Percentiles rank a stretch among this genome's conserved stretches.
phyloP scores from a whole-genome alignment of 1,140 invertebrate species.

The Phocides pigmalion region DNA sequence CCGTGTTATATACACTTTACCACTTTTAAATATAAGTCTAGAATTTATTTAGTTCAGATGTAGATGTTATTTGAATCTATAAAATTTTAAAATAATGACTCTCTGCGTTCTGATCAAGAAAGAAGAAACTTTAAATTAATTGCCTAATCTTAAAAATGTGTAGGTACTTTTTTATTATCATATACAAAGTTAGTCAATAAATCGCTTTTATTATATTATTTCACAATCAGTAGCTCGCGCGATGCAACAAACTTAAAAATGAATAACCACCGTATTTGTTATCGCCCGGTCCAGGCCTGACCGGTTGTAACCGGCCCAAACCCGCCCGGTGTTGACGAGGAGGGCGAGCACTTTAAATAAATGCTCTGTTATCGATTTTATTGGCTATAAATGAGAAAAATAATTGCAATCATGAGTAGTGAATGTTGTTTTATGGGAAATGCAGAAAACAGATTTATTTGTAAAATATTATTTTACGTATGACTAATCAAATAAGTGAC shows the following conservation, averaged over 20 bases:
- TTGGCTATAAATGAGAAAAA: slow-evolving; percentile 21
- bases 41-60: too few species aligned
- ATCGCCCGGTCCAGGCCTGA: slow-evolving; percentile 9
- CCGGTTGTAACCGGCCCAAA: background rate
- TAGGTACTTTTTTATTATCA: too few species aligned
- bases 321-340: slow-evolving; percentile 1
- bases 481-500: too few species aligned
- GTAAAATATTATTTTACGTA: background rate
- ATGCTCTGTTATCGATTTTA: slow-evolving; percentile 15
- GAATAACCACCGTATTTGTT: slow-evolving; percentile 20
- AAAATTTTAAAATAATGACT: too few species aligned
- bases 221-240: slow-evolving; percentile 16
- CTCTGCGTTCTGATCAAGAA: too few species aligned
- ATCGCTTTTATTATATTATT: background rate
- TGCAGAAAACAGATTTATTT: background rate
- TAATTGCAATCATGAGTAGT: slow-evolving; percentile 8
- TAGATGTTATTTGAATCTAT: too few species aligned
- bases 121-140: background rate
- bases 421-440: slow-evolving; percentile 1
- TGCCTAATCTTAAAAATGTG: background rate
- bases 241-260: slow-evolving; percentile 13
- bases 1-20: too few species aligned
- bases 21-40: too few species aligned
- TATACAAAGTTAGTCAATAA: too few species aligned
- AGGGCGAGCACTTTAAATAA: slow-evolving; percentile 9